Evolutionary conservation across 2,797 vertebrate genomes (phyloP), one percentile per base, ranked within the genome.

Genomic region (Bradypodion pumilum): DNA sequence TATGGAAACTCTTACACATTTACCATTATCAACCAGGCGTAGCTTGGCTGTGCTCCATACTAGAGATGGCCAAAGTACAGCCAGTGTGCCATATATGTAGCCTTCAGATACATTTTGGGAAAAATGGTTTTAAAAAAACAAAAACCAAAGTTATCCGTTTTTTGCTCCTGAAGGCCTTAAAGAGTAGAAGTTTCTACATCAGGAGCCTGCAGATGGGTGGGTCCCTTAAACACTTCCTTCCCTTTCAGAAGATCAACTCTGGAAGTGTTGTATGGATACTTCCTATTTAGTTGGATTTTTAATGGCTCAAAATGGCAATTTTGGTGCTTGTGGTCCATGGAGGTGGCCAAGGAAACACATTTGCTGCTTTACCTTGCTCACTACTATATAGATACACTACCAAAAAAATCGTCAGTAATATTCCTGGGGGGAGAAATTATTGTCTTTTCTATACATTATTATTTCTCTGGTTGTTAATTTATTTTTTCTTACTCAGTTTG

Each of bases 1-100:
- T 88, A 92, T 85, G 87, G 74, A 70, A 72, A 70, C 49, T 19
- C 63, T n/a, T 78, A 72, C 37, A 70, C 73, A 32, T 66, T 42
- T 84, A 42, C 27, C 44, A 4, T 65, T 7, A 84, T 44, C 8
- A 62, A 77, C 42, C 46, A 62, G 40, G 37, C 72, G 27, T 42
- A 56, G 52, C 21, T 42, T 70, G 37, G 37, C 25, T 42, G 9
- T 70, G 8, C 37, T 70, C 52, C 52, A 2, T 56, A 56, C 52
- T 19, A 56, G 21, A 19, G 52, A 56, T 56, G 52, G 52, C 3
- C 52, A 56, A 56, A 19, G 52, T 56, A 15, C 49, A 46, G 13
- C 49, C 46, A 49, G 19, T 56, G 52, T 15, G 52, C 52, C 52
- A 4, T 56, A 21, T 56, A 19, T n/a, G n/a, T 56, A 73, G 25